These are phyloP conservation scores for Iselma pallidipennis DNA, from an alignment of 2,888 invertebrate genomes.

Conservation along the genomic window DNA sequence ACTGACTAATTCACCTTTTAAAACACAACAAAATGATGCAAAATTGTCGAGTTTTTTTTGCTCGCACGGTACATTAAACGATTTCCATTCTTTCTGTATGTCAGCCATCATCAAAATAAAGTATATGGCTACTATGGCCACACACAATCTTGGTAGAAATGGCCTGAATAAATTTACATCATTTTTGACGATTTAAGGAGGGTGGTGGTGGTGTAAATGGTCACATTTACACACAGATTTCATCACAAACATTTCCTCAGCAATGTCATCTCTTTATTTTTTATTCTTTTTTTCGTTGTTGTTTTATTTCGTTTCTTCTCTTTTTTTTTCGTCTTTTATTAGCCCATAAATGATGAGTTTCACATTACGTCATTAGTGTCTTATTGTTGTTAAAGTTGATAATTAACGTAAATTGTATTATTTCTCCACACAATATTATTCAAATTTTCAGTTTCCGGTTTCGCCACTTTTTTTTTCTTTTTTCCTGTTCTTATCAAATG, in stretches of 20 bases:
- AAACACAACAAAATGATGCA: not conserved
- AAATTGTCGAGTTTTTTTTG: not conserved
- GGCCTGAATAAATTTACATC: constrained; percentile 38
- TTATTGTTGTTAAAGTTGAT: constrained; percentile 5
- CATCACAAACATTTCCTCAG: constrained; percentile 9
- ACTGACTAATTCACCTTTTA: too few species aligned
- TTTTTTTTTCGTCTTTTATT: not conserved
- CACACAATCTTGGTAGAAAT: constrained; percentile 24
- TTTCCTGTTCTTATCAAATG: not conserved
- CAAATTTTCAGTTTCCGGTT: not conserved
- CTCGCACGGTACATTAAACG: not conserved
- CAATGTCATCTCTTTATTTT: constrained; percentile 9
- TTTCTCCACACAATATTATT: not conserved
- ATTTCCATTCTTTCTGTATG: constrained; percentile 7
- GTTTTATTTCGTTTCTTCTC: not conserved
- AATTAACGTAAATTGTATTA: not conserved
- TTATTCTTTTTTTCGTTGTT: too few species aligned
- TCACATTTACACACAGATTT: constrained; percentile 27
- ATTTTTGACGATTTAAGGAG: constrained; percentile 9
- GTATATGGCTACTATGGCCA: constrained; percentile 1
- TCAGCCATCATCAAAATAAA: too few species aligned
- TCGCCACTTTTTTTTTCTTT: not conserved
- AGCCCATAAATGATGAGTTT: not conserved
- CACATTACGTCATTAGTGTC: constrained; percentile 11
- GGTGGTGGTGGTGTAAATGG: constrained; percentile 27